Conservation (phyloP, 2,797 vertebrate genomes). For the Chelonia mydas region DNA sequence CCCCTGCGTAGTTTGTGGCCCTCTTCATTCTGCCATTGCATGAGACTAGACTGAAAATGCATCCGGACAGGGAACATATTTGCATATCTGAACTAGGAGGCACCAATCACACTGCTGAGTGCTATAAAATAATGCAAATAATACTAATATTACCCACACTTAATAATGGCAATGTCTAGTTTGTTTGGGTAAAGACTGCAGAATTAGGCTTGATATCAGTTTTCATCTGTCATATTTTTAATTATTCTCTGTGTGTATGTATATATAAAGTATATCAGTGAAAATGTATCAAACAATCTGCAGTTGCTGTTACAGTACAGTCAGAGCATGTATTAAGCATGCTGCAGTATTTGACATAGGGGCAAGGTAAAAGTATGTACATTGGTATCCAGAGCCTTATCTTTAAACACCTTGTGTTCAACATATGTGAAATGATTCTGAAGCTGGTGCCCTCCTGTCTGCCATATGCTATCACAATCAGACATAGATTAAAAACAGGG, state of each 20-base stretch:
- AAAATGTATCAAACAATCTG: slow-evolving; percentile 8
- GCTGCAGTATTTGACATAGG: neutral
- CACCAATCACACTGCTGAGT: neutral
- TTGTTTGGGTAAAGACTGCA: slow-evolving; percentile 6
- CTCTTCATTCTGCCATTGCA: neutral
- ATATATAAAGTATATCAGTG: neutral
- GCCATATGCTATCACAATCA: slow-evolving; percentile 54
- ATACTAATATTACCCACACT: neutral
- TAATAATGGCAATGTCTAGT: neutral
- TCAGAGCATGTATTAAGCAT: neutral
- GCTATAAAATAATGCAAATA: neutral
- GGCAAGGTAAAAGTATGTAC: neutral
- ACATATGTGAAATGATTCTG: slow-evolving; percentile 47
- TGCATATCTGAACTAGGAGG: neutral
- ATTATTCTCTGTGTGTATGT: neutral
- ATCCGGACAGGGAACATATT: neutral
- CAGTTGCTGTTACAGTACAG: neutral
- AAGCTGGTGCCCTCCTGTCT: slow-evolving; percentile 47
- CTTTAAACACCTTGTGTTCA: slow-evolving; percentile 55
- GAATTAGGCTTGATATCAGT: neutral
- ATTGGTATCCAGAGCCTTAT: slow-evolving; percentile 18
- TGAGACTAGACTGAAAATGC: neutral
- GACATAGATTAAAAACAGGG: slow-evolving; percentile 51
- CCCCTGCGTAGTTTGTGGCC: neutral
- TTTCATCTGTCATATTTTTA: neutral